Evolutionary conservation across 1,140 invertebrate genomes (phyloP).

Genomic region (Cepaea nemoralis): DNA sequence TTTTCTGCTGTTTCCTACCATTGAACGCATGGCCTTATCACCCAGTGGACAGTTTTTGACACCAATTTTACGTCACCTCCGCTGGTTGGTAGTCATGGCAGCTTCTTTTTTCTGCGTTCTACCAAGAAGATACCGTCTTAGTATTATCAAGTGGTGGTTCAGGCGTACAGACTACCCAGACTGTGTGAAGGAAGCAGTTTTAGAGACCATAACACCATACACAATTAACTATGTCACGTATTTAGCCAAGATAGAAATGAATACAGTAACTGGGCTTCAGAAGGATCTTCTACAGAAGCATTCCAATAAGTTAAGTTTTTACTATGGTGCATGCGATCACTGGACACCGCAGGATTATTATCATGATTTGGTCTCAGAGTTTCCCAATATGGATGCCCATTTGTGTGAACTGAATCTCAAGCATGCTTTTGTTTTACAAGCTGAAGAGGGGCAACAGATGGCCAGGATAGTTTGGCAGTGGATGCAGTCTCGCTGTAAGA

Average conservation of each 20-base stretch:
- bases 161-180: slow-evolving; percentile 56
- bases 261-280: slow-evolving; percentile 69
- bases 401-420: slow-evolving; percentile 78
- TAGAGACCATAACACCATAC: slow-evolving; percentile 66
- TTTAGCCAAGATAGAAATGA: slow-evolving; percentile 72
- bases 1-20: slow-evolving; percentile 85
- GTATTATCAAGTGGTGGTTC: slow-evolving; percentile 65
- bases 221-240: slow-evolving; percentile 72
- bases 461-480: slow-evolving; percentile 71
- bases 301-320: slow-evolving; percentile 77
- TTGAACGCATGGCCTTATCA: slow-evolving; percentile 83
- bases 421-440: slow-evolving; percentile 83
- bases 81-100: slow-evolving; percentile 75
- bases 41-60: slow-evolving; percentile 77
- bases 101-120: slow-evolving; percentile 77
- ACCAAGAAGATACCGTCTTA: slow-evolving; percentile 48
- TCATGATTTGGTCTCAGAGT: slow-evolving; percentile 75
- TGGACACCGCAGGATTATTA: slow-evolving; percentile 83
- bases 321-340: slow-evolving; percentile 82
- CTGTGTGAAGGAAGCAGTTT: slow-evolving; percentile 64
- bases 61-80: slow-evolving; percentile 74
- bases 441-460: slow-evolving; percentile 74
- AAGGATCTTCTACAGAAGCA: slow-evolving; percentile 65
- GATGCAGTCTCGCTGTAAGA: slow-evolving; percentile 44
- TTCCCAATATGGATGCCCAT: slow-evolving; percentile 78